phyloP scores from a whole-genome alignment of 2,797 vertebrate species.

The Acanthis flammea region DNA sequence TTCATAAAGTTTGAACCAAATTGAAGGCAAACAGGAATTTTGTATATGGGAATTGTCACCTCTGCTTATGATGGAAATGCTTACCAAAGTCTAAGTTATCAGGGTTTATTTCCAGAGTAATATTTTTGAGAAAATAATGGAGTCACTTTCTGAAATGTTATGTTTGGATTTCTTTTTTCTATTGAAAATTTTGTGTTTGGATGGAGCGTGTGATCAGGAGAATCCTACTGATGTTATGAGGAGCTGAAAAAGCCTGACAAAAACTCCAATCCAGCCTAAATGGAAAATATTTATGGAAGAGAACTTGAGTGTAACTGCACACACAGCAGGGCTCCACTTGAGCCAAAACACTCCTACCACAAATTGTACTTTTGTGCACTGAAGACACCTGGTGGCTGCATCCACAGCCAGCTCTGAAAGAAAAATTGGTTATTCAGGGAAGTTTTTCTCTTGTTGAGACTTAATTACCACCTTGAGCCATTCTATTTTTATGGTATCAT shows the following conservation, averaged over 20 bases:
- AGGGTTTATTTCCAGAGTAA: background rate
- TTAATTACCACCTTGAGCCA: background rate
- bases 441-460: background rate
- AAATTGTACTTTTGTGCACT: background rate
- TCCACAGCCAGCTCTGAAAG: background rate
- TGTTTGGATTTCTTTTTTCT: background rate
- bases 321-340: background rate
- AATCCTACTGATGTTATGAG: background rate
- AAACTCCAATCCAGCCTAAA: background rate
- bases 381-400: slow-evolving; percentile 7
- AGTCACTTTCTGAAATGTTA: background rate
- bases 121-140: background rate
- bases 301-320: background rate
- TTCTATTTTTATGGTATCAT: background rate
- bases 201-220: background rate
- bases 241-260: background rate
- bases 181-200: background rate
- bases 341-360: background rate
- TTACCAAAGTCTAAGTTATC: background rate
- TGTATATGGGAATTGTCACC: background rate
- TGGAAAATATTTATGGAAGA: background rate
- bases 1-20: background rate
- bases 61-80: background rate
- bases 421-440: background rate
- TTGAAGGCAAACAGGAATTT: background rate